Evolutionary conservation across 2,113 vertebrate species (phyloP), one percentile per base, ranked within the genome.

Genomic region (Columbina picui): DNA sequence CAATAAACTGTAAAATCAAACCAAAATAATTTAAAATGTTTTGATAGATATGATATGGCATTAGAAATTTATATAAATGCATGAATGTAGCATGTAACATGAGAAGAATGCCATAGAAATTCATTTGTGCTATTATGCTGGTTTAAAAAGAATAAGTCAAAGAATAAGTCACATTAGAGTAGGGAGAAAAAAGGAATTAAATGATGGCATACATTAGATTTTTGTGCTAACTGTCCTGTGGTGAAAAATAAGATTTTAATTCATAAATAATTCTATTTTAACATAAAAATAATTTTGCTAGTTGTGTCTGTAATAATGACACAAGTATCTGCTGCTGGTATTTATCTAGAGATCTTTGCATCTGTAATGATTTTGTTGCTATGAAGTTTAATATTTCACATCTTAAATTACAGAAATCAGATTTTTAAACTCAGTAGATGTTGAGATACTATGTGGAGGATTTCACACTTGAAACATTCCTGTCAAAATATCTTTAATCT

Each of bases 401-500:
- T 63, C 75, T 84, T 77, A 89, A 89, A 86, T 89, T 89, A 73
- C 52, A 80, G 79, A 80, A 93, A 68, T 88, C 59, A 80, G 12
- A 84, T 84, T 80, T 94, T 94, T 86, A 52, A 91, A 80, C 70
- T 79, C 50, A 53, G 71, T 60, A 85, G 79, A 93, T 63, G 75
- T 83, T 91, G 90, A 96, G 90, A 56, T 93, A 92, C 81, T 94
- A 68, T 90, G 90, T 96, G 79, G 85, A 93, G 95, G 90, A 90
- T 94, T 97, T 97, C 94, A 95, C 96, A 97, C 96, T 97, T 95
- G 90, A 92, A 94, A 77, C 86, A 69, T 89, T 95, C 77, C 79
- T 97, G 94, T 97, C 91, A 96, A 96, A 97, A 96, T 97, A 96
- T 85, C 94, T 95, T 96, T 95, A 91, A 96, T 94, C 90, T 59